Base-by-base conservation (phyloP, 2,797 vertebrate species). In the Aeoliscus strigatus region DNA sequence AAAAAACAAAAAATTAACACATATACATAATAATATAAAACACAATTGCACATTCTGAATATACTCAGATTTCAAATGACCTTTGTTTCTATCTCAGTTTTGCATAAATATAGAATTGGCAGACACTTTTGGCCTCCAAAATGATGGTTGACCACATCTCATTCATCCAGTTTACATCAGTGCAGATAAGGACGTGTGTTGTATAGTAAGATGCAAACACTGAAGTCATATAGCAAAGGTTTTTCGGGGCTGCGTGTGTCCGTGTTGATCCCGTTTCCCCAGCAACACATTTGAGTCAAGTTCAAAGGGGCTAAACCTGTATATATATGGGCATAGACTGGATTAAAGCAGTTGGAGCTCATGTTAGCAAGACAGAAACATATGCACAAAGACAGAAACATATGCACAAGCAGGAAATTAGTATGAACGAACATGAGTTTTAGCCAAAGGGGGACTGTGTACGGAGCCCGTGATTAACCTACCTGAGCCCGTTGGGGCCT, bases 61-160 rank as follows among this genome's bases (percentile, higher is more conserved):
- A 74, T 49, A 32, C 51, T 45, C 57, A 37, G 57, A 75, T 71
- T 59, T 57, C 48, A 69, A 70, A 65, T 61, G 24, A 47, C 42
- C 18, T 47, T 14, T 23, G 56, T 46, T 72, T 77, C 51, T 10
- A 57, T 44, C 43, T 37, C 45, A n/a, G 51, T 69, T 79, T 64
- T 48, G 57, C 66, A 57, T 63, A 62, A 74, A 68, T 43, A 51
- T 44, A 51, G 40, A 60, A 70, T 60, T 68, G 56, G n/a, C n/a
- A n/a, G n/a, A 71, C 70, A 66, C 47, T 32, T 18, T 42, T 62
- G 58, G 43, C 14, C 10, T 38, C 53, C 51, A 71, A 77, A 64
- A 33, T 43, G 40, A 17, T 24, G 14, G 25, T 34, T 23, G 15
- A 53, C 27, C 18, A 36, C 46, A 66, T 59, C 30, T 51, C 13